phyloP scores from a whole-genome alignment of 2,797 vertebrate species.

The Remorina albescens region DNA sequence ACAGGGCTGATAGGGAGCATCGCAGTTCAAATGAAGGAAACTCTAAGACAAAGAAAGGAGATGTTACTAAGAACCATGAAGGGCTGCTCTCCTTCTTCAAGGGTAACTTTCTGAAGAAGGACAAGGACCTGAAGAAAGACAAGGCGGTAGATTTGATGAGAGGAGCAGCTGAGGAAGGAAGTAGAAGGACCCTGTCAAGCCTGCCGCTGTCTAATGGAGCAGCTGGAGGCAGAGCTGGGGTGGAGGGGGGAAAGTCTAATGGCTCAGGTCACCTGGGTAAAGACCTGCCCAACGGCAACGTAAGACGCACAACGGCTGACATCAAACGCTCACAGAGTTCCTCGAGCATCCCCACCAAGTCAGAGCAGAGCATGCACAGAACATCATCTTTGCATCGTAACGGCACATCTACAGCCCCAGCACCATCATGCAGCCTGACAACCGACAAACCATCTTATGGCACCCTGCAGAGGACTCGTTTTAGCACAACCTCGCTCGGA shows the following conservation, averaged over 20 bases:
- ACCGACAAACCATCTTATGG: slow-evolving; percentile 77
- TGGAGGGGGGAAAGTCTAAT: slow-evolving; percentile 61
- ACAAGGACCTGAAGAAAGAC: slow-evolving; percentile 76
- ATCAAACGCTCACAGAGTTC: slow-evolving; percentile 90
- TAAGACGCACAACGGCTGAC: slow-evolving; percentile 60
- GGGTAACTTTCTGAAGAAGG: slow-evolving; percentile 86
- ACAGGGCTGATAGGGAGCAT: slow-evolving; percentile 45
- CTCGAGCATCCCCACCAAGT: slow-evolving; percentile 85
- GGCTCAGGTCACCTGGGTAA: slow-evolving; percentile 38
- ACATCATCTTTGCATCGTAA: slow-evolving; percentile 86
- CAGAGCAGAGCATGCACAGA: slow-evolving; percentile 76
- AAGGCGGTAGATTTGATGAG: slow-evolving; percentile 66
- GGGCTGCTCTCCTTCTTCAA: slow-evolving; percentile 85
- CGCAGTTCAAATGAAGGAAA: slow-evolving; percentile 54
- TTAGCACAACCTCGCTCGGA: slow-evolving; percentile 86
- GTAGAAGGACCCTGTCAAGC: slow-evolving; percentile 66
- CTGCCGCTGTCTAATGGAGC: slow-evolving; percentile 78
- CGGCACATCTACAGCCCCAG: slow-evolving; percentile 37
- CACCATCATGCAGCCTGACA: slow-evolving; percentile 47
- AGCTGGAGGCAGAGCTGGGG: slow-evolving; percentile 48
- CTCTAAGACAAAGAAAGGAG: slow-evolving; percentile 64
- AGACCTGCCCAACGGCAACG: slow-evolving; percentile 77
- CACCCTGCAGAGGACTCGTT: slow-evolving; percentile 84
- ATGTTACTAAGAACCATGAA: slow-evolving; percentile 75
- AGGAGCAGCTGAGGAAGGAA: slow-evolving; percentile 43